Base-by-base conservation (phyloP, 2,113 vertebrate genomes). In the Strix uralensis region DNA sequence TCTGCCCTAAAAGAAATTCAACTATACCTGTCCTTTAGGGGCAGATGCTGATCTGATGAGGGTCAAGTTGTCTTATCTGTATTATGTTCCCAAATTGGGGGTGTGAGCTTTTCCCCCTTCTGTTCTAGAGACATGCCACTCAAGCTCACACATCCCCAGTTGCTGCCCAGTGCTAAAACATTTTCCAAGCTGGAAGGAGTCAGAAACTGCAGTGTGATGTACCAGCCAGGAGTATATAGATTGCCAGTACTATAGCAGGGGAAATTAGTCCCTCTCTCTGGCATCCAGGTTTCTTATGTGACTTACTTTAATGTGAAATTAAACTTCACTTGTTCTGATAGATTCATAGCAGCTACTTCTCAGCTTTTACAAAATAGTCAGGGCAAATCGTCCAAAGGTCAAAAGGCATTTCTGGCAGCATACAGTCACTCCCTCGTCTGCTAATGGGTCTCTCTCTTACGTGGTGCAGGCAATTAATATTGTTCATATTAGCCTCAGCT, bases 381-480 rank as follows among this genome's bases (percentile, higher is more conserved):
- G 47, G 93, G 55, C 91, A 85, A 86, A 79, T 57, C 55, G 91
- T 81, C 38, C 3, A 2, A 84, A 96, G 73, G 93, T 92, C 94
- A 95, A 63, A 86, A 96, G 86, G 42, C 81, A 87, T 89, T 96
- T 89, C 91, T 96, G 86, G 77, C 83, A 89, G 73, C 61, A 30
- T 29, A 32, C 17, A 52, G 81, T 66, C 44, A 66, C 81, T 94
- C 58, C 51, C 29, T 93, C 8, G 1, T 95, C 63, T 92, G 65
- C 55, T 92, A 88, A 95, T 58, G 61, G 58, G 44, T 79, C 69
- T 74, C 3, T 44, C 52, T 86, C 77, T 80, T n/a, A 19, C 3
- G 10, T 21, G 5, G 51, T 94, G 42, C 59, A 85, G 65, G 62
- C 78, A 90, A 72, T 94, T 90, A 82, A 82, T 32, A 2, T 36